These are phyloP conservation scores for Drosophila meridiana DNA, from an alignment of 2,888 invertebrate genomes.

Conservation along the genomic window DNA sequence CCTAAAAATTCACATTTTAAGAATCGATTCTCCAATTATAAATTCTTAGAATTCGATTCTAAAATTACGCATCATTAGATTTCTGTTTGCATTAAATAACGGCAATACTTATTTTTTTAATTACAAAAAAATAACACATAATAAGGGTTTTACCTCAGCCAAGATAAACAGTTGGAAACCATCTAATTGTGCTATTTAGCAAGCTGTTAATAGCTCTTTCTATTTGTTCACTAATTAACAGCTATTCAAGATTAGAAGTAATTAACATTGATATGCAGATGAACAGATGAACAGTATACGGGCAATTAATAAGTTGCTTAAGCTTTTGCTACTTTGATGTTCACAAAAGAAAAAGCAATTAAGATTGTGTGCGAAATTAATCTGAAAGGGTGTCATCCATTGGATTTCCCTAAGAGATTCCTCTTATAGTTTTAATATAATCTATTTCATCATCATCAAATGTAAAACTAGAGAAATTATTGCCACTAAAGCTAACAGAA, in stretches of 20 bases:
- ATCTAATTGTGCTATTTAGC: constrained; percentile 6
- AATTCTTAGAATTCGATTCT: too few species aligned
- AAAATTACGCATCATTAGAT: not conserved
- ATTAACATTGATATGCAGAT: constrained; percentile 9
- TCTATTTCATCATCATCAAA: too few species aligned
- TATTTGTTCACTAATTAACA: constrained; percentile 9
- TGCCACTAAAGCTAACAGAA: too few species aligned
- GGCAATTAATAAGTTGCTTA: not conserved
- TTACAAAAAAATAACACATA: not conserved
- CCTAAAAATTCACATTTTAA: too few species aligned
- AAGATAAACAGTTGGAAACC: not conserved
- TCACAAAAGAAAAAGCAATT: not conserved
- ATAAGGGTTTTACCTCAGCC: not conserved
- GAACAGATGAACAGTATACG: not conserved
- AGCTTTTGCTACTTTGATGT: not conserved
- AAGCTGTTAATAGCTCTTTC: not conserved
- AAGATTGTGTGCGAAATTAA: not conserved
- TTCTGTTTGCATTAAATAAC: not conserved
- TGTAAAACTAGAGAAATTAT: too few species aligned
- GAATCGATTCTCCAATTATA: too few species aligned
- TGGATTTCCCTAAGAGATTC: too few species aligned
- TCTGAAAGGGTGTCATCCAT: not conserved
- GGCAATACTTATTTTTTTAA: not conserved
- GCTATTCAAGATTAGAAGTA: not conserved
- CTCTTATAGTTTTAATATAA: too few species aligned